Base-by-base conservation (phyloP, 2,797 vertebrate species). In the Toxotes lorentzi region DNA sequence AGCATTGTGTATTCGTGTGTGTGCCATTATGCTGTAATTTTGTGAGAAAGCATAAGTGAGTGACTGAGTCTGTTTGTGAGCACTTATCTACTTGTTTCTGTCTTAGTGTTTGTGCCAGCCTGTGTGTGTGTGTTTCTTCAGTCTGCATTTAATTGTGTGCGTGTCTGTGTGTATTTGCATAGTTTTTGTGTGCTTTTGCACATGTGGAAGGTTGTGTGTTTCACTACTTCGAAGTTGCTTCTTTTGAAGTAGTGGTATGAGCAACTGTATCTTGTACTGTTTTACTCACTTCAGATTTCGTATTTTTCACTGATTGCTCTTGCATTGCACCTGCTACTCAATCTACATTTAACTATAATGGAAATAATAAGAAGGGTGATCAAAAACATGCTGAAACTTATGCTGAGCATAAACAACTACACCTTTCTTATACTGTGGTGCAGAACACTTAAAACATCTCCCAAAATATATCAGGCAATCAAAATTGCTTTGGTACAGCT, bases 221-320 rank as follows among this genome's bases (percentile, higher is more conserved):
- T 13, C 2, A 34, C 41, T 73, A 76, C 83, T 93, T 90, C 89
- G 75, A 89, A 89, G 79, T 83, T 45, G 65, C 64, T 32, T 66
- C 63, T 75, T 83, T 78, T 86, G 81, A 89, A 84, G 82, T 74
- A n/a, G 34, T 69, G 72, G 70, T 82, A 68, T 59, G 16, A 86
- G 62, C 53, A 32, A 17, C 58, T 27, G 5, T 40, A 50, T 34
- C 47, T 58, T 61, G 13, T 24, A 27, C 41, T 58, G 27, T 68
- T 76, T 70, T 23, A 58, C 7, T 27, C 30, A 6, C 16, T 35
- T 81, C 30, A 11, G 6, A 66, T 78, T 23, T 21, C 11, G 54
- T 69, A 38, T 60, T 17, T 79, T 40, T 27, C 12, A 48, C 8
- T 70, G 41, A 45, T 32, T 72, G 60, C 38, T 48, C 21, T 47